Conservation (phyloP, 2,888 invertebrate species). For the Scrobipalpa costella region DNA sequence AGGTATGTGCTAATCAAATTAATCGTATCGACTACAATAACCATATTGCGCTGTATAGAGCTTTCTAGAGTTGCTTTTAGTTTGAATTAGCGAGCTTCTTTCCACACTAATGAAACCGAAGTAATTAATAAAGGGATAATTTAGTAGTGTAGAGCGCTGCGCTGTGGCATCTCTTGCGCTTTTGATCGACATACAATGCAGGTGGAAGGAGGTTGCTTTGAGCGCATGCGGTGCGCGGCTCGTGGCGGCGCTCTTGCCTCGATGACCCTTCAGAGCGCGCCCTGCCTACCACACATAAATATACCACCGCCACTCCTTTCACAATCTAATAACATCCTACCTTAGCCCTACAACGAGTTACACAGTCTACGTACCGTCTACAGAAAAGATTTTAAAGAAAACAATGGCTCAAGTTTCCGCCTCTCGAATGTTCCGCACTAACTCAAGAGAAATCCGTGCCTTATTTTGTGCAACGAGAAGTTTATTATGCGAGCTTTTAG, state of each 20-base stretch:
- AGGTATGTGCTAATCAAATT: no score
- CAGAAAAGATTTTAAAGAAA: not conserved
- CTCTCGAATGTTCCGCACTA: not conserved
- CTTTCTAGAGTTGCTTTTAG: not conserved
- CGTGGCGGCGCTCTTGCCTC: constrained; percentile 67
- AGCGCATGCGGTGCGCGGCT: constrained; percentile 60
- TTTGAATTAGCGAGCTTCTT: no score
- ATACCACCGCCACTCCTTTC: constrained; percentile 22
- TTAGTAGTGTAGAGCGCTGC: constrained; percentile 24
- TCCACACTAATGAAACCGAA: not conserved
- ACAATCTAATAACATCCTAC: constrained; percentile 25
- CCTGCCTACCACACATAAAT: constrained; percentile 48
- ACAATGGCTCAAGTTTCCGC: constrained; percentile 3
- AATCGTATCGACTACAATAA: no score
- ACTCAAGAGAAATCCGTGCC: constrained; percentile 5
- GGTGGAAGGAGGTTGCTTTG: constrained; percentile 63
- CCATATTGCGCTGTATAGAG: no score
- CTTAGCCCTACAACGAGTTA: no score
- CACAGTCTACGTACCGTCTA: not conserved
- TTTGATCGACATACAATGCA: constrained; percentile 62
- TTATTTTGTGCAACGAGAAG: not conserved
- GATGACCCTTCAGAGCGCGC: constrained; percentile 68
- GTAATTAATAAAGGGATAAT: not conserved
- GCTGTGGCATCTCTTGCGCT: constrained; percentile 50
- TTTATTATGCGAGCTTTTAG: constrained; percentile 3